Base-by-base conservation (phyloP, 2,797 vertebrate genomes). In the Thunnus albacares region DNA sequence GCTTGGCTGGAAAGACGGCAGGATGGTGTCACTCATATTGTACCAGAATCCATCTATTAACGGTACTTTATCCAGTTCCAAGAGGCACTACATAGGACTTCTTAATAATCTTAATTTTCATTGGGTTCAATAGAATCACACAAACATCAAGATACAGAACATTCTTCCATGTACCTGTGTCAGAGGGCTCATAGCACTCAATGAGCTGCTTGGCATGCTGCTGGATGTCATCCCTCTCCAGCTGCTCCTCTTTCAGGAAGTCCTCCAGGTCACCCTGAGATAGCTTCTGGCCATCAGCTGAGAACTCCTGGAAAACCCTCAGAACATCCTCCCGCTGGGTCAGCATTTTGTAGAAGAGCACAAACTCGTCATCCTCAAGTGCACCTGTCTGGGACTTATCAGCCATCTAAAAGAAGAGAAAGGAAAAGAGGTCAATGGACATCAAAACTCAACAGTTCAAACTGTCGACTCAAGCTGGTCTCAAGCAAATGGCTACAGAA, bases 271-370 rank as follows among this genome's bases (percentile, higher is more conserved):
- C 96, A 20, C 92, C 83, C 17, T 96, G 92, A 0, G 96, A 96
- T 59, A 99, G 89, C 79, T 97, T 98, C 93, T 98, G 97, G 6
- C 96, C 96, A 24, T 98, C 97, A 17, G 90, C 90, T 0, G 97
- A 98, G 91, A 94, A 97, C n/a, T 94, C 91, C 90, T 95, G 96
- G 87, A 99, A 99, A 60, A 99, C 89, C 80, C 94, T 93, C 45
- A 96, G 92, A 1, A 98, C 92, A 17, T 99, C 98, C 22, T 96
- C 93, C 2, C 98, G 94, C 84, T 98, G 95, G 0, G 97, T 99
- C 80, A 99, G 80, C 84, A 97, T 96, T 90, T 98, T 98, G 90
- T 99, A 99, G 94, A 99, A 99, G 57, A 96, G 89, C 47, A 99
- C 97, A 33, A 99, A 99, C 89, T 99, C 98, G 6, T 99, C 96